These are phyloP conservation scores for Amphilophus citrinellus DNA, from an alignment of 2,113 vertebrate genomes.

Conservation along the genomic window DNA sequence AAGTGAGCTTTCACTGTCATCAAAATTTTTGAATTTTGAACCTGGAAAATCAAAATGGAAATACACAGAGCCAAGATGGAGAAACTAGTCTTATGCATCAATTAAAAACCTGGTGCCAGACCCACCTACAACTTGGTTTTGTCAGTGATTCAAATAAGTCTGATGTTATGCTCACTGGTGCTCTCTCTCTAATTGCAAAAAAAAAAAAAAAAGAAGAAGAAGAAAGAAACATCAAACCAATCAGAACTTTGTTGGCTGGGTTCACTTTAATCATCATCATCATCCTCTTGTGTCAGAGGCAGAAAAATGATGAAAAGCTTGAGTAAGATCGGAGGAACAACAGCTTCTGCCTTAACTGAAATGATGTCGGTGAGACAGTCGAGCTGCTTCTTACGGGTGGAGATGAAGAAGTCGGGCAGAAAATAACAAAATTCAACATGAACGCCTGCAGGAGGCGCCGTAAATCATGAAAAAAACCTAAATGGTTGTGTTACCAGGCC, in stretches of 20 bases:
- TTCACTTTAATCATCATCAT: neutral
- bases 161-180: neutral
- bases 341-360: neutral
- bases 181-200: neutral
- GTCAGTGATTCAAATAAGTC: neutral
- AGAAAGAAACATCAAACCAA: neutral
- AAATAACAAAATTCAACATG: neutral
- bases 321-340: neutral
- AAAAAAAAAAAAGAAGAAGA: neutral
- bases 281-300: neutral
- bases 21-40: neutral
- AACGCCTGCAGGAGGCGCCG: too few species aligned
- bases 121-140: neutral
- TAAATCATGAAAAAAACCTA: neutral
- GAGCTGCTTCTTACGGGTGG: neutral
- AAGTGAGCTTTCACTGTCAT: neutral
- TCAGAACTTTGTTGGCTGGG: neutral
- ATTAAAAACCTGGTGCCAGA: neutral
- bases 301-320: slow-evolving; percentile 4
- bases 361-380: neutral
- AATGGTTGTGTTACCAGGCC: neutral
- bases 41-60: neutral
- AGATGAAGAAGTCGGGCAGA: neutral
- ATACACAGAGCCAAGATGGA: neutral
- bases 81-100: neutral